These are phyloP conservation scores for Formica aserva DNA, from an alignment of 2,888 invertebrate species.

Conservation along the genomic window DNA sequence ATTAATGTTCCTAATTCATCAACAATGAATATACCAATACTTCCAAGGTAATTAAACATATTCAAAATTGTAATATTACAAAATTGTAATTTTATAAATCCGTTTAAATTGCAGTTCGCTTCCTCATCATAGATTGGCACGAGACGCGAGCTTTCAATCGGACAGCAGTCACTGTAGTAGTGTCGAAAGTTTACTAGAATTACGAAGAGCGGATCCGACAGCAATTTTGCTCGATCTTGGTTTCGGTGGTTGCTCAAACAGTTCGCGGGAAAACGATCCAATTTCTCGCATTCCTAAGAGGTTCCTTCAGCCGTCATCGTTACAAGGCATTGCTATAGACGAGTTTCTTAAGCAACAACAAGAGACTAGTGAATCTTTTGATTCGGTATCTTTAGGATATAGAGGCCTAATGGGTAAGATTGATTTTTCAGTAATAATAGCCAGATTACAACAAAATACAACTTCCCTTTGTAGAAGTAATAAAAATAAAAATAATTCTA, in stretches of 20 bases:
- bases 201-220: conserved; percentile 95
- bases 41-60: conserved; percentile 74
- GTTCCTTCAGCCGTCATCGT: conserved; percentile 93
- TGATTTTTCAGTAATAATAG: not conserved
- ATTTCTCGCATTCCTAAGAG: conserved; percentile 93
- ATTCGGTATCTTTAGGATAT: conserved; percentile 92
- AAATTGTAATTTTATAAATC: not conserved
- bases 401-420: conserved; percentile 90
- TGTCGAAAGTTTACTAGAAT: conserved; percentile 93
- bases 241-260: conserved; percentile 90
- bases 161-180: conserved; percentile 91
- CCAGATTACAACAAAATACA: not conserved
- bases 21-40: conserved; percentile 74
- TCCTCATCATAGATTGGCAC: conserved; percentile 78
- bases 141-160: conserved; percentile 85
- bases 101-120: conserved; percentile 70
- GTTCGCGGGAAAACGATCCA: conserved; percentile 87
- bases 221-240: conserved; percentile 93
- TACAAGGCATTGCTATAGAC: conserved; percentile 91
- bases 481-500: not conserved
- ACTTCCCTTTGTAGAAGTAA: not conserved
- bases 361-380: conserved; percentile 90
- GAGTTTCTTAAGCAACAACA: conserved; percentile 92
- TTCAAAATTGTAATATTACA: not conserved
- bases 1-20: conserved; percentile 81